A percentile compares a stretch with the other conserved stretches of the same genome.
These are phyloP conservation scores for Sternotherus odoratus DNA, from an alignment of 2,797 vertebrate species.

Conservation along the genomic window DNA sequence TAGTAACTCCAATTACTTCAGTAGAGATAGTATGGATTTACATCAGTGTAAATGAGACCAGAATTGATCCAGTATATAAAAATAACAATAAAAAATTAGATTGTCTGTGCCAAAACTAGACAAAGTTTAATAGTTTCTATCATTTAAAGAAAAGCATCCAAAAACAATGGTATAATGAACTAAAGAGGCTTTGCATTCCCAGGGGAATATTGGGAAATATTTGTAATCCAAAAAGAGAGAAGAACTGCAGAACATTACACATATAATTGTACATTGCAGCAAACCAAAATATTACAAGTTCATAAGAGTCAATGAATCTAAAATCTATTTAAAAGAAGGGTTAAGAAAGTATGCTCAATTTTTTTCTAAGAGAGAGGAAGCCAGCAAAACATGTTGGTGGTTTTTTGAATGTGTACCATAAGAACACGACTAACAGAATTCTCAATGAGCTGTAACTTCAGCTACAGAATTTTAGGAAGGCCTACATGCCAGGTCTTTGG, in stretches of 20 bases:
- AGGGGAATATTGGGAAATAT: not conserved
- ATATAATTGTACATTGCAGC: not conserved
- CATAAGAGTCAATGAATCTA: not conserved
- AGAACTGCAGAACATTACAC: not conserved
- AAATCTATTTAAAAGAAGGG: rapidly evolving
- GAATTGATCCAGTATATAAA: constrained; percentile 22
- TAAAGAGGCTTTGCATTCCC: constrained; percentile 24
- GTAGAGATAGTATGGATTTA: constrained; percentile 5
- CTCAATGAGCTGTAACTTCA: not conserved
- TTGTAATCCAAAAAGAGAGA: constrained; percentile 4
- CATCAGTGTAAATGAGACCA: constrained; percentile 34
- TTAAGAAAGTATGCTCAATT: not conserved
- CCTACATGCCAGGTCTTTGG: not conserved
- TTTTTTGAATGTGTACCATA: not conserved
- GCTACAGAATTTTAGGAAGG: not conserved
- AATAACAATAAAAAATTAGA: not conserved
- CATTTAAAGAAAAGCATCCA: not conserved
- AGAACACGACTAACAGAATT: rapidly evolving
- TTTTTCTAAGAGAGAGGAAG: not conserved
- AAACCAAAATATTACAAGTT: not conserved
- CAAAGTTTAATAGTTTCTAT: constrained; percentile 7
- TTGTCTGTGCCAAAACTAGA: not conserved
- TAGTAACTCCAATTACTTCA: constrained; percentile 10
- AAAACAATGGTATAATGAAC: not conserved
- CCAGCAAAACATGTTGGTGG: not conserved